phyloP scores from a whole-genome alignment of 2,113 vertebrate genomes.

The Dicrurus megarhynchus region DNA sequence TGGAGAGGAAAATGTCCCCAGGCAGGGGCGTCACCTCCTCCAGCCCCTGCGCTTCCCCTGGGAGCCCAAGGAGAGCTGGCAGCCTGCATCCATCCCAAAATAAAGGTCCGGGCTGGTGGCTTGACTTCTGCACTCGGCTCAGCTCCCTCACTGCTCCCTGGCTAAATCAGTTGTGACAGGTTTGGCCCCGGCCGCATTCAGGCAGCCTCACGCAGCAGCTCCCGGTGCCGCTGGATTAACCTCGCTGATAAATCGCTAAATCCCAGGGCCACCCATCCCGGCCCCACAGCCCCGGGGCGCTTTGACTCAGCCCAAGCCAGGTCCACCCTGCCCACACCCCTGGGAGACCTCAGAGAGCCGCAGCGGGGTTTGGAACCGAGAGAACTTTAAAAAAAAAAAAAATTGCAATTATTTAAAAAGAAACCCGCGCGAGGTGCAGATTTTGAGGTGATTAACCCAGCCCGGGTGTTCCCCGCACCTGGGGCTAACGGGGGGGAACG shows the following conservation, averaged over 20 bases:
- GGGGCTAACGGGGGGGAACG: background rate
- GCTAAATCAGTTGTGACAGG: background rate
- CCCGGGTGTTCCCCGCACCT: background rate
- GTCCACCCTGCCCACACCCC: background rate
- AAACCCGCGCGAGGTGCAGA: background rate
- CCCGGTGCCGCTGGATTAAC: background rate
- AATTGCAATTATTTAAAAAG: fast-evolving
- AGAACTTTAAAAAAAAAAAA: fast-evolving
- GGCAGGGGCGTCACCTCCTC: background rate
- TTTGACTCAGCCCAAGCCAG: background rate
- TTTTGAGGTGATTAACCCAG: background rate
- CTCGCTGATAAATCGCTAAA: fast-evolving
- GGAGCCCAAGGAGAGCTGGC: background rate
- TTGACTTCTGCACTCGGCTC: background rate
- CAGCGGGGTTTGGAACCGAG: background rate
- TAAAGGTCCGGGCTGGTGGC: background rate
- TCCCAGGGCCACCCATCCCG: background rate
- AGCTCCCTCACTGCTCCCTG: background rate
- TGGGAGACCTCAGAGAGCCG: fast-evolving
- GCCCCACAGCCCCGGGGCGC: background rate
- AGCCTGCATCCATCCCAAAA: background rate
- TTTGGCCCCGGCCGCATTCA: fast-evolving
- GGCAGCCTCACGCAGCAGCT: background rate
- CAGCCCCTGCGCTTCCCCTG: background rate
- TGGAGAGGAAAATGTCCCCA: background rate